These are phyloP conservation scores for Thermophis baileyi DNA, from an alignment of 2,113 vertebrate genomes.

Conservation along the genomic window DNA sequence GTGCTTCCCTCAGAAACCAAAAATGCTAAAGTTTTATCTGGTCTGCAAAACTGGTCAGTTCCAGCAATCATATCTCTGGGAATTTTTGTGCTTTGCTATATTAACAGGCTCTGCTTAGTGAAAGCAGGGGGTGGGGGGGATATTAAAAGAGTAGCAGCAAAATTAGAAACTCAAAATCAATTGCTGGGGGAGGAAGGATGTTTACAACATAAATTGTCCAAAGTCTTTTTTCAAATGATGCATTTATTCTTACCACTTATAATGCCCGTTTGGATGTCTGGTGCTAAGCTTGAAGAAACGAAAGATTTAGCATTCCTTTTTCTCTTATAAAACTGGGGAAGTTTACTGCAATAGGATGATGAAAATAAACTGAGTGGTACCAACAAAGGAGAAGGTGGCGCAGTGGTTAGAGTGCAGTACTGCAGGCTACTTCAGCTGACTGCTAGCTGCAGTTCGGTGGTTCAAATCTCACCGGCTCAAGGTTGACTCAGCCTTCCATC, in stretches of 20 bases:
- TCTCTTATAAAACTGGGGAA: constrained; percentile 10
- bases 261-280: neutral
- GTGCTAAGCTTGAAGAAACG: neutral
- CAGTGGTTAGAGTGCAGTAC: no score
- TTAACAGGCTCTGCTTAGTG: neutral
- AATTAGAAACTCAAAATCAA: neutral
- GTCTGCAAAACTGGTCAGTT: neutral
- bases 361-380: constrained; percentile 7
- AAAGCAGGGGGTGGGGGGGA: neutral
- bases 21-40: neutral
- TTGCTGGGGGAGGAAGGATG: neutral
- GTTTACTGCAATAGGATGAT: constrained; percentile 1
- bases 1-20: neutral
- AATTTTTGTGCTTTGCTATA: neutral
- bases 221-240: neutral
- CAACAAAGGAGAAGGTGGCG: no score
- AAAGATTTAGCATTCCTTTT: neutral
- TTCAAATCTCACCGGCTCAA: no score
- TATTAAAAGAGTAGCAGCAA: neutral
- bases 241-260: neutral
- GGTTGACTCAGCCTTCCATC: no score
- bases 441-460: no score
- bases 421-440: no score
- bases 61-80: neutral
- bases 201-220: neutral